phyloP scores from a whole-genome alignment of 2,113 vertebrate species.

The Anguilla japonica region DNA sequence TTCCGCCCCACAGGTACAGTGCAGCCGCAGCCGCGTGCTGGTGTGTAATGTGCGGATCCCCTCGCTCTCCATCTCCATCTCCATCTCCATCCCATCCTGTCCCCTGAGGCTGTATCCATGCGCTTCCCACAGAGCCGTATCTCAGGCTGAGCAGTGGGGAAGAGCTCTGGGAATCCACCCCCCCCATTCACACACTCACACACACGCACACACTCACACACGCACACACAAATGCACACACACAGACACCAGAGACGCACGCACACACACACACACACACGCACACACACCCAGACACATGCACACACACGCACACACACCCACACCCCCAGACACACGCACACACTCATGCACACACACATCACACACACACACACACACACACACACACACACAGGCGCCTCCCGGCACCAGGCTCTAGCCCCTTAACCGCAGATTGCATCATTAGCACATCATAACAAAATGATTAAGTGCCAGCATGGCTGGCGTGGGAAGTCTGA shows the following conservation, averaged over 20 bases:
- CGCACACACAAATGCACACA: too few species aligned
- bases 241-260: too few species aligned
- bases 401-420: conserved; percentile 33
- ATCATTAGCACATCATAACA: conserved; percentile 61
- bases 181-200: neutral
- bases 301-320: too few species aligned
- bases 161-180: conserved; percentile 42
- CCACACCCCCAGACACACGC: too few species aligned
- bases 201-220: too few species aligned
- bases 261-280: too few species aligned
- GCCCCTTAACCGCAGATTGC: conserved; percentile 52
- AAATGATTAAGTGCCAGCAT: conserved; percentile 51
- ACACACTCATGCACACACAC: too few species aligned
- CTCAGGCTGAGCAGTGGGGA: conserved; percentile 46
- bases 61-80: conserved; percentile 24
- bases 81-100: conserved; percentile 28
- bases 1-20: neutral
- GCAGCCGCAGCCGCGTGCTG: neutral
- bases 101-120: conserved; percentile 15
- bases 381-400: neutral
- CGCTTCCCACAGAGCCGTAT: conserved; percentile 39
- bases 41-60: conserved; percentile 19
- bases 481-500: conserved; percentile 18
- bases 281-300: too few species aligned
- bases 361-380: too few species aligned